A percentile compares a stretch with the other conserved stretches of the same genome.
phyloP scores from a whole-genome alignment of 2,113 vertebrate species.

The Syngnathus typhle region DNA sequence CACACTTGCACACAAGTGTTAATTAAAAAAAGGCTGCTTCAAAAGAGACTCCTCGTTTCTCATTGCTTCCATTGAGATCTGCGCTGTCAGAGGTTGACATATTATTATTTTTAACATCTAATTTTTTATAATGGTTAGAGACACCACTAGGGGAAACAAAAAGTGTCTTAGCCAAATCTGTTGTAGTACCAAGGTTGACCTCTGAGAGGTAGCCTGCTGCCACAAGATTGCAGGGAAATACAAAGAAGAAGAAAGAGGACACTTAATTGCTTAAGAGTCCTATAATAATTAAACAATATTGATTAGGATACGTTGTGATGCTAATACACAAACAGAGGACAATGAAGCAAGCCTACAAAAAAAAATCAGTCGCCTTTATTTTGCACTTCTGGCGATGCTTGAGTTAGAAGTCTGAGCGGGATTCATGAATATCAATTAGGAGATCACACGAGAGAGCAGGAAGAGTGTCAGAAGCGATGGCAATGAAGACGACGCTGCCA shows the following conservation, averaged over 20 bases:
- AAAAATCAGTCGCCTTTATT: conserved; percentile 10
- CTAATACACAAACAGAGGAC: conserved; percentile 2
- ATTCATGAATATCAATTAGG: conserved; percentile 39
- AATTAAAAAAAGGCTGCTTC: conserved; percentile 3
- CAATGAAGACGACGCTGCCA: conserved; percentile 20
- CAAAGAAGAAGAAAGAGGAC: too few relatives aligned
- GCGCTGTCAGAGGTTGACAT: neutral
- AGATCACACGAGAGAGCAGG: conserved; percentile 21
- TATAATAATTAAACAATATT: neutral
- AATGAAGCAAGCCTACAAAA: conserved; percentile 1
- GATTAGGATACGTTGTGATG: neutral
- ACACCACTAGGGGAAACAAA: neutral
- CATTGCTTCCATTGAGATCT: neutral
- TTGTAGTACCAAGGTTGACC: too few relatives aligned
- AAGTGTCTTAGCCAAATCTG: too few relatives aligned
- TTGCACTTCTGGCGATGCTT: conserved; percentile 24
- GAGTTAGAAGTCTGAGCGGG: conserved; percentile 29
- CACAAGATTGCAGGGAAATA: too few relatives aligned
- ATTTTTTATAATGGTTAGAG: neutral
- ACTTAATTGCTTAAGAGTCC: too few relatives aligned
- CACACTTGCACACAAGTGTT: neutral
- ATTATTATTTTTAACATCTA: neutral
- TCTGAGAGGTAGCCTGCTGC: too few relatives aligned
- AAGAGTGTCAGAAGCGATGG: conserved; percentile 14
- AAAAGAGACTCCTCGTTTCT: neutral